Evolutionary conservation across 2,888 invertebrate genomes (phyloP), one percentile per base, ranked within the genome.

Genomic region (Phaonia tiefii): DNA sequence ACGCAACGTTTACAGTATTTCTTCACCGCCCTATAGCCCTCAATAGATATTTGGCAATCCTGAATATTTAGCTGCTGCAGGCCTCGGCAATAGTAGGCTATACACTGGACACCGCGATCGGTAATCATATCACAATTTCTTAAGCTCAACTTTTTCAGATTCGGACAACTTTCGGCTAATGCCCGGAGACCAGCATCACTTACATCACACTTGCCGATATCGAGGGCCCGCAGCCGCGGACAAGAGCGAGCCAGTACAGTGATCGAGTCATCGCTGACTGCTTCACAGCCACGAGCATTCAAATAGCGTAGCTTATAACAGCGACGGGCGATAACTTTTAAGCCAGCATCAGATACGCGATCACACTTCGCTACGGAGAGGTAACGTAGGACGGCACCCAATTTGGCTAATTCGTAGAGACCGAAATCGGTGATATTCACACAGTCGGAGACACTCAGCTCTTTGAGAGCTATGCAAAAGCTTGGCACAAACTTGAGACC

Each of bases 331-430:
- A 98, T 93, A 44, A 97, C 96, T 84, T 96, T 94, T 1, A 98
- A 92, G 0, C 98, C 98, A 0, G 97, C 96, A 88, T 98, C 98
- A 44, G 96, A 96, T 1, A 98, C 96, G 89, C 96, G 95, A 84
- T 97, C 97, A 91, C 98, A 98, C 91, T 98, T 98, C 20, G 98
- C 98, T 26, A 98, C 97, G 26, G 97, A 98, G 13, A 98, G 93
- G 90, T 98, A 98, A 17, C 98, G 93, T 83, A 98, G 91, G n/a
- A 96, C 96, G 0, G 96, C 95, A 1, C 97, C 97, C 25, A 98
- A 91, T 87, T 97, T 95, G 10, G 97, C 97, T 79, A 98, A 91
- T 90, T 98, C 97, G 88, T 97, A 96, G 39, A 98, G 92, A 0
- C 97, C 97, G 87, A 97, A 97, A 90, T 98, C 98, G 0, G 98